A percentile compares a stretch with the other conserved stretches of the same genome.
These are phyloP conservation scores for Percopsis transmontana DNA, from an alignment of 2,113 vertebrate species.

Conservation along the genomic window DNA sequence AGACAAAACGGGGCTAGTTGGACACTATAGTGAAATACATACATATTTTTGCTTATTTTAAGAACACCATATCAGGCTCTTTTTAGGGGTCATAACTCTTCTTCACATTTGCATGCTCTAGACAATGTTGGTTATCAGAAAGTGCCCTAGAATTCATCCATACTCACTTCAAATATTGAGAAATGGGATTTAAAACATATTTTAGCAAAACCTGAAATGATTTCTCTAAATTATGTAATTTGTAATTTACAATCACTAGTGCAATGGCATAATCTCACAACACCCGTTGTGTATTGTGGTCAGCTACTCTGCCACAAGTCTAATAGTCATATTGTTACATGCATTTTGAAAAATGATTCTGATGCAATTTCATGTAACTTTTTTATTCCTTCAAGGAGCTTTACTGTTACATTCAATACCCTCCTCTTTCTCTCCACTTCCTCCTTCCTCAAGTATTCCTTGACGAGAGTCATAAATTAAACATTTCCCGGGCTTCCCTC, in stretches of 20 bases:
- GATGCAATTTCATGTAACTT: constrained; percentile 21
- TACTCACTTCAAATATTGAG: constrained; percentile 36
- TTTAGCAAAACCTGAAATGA: constrained; percentile 3
- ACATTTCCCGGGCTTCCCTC: constrained; percentile 66
- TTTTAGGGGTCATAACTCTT: constrained; percentile 43
- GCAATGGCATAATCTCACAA: no score
- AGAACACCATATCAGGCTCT: constrained; percentile 38
- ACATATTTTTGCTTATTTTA: no score
- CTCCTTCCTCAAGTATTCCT: constrained; percentile 54
- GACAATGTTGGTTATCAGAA: constrained; percentile 35
- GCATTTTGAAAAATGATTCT: background rate
- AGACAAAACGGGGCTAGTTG: constrained; percentile 37
- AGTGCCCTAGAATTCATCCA: constrained; percentile 53
- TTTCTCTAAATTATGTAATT: no score
- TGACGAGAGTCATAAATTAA: constrained; percentile 70
- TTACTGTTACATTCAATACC: constrained; percentile 29
- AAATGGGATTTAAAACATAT: constrained; percentile 30
- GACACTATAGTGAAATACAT: no score
- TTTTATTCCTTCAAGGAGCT: constrained; percentile 31
- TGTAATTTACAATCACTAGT: no score
- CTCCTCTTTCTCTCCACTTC: constrained; percentile 21
- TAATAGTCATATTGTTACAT: background rate
- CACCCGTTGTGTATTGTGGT: background rate
- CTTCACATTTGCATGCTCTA: constrained; percentile 53
- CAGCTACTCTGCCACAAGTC: constrained; percentile 14